phyloP scores from a whole-genome alignment of 2,888 invertebrate genomes.

The Drosophila seclusa region DNA sequence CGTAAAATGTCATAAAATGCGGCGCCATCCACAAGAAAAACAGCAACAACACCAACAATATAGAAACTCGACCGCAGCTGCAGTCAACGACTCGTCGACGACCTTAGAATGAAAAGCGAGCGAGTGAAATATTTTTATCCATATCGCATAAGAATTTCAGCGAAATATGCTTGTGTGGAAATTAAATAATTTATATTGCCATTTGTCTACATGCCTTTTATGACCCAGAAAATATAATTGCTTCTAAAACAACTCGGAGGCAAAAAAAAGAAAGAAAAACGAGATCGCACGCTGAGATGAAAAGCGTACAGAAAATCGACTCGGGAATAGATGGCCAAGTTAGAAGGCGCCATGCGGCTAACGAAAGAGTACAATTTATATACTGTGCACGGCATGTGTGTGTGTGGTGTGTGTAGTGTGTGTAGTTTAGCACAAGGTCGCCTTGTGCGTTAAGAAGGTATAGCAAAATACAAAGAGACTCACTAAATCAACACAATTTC shows the following conservation, averaged over 20 bases:
- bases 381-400: background rate
- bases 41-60: conserved; percentile 33
- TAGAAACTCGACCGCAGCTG: conserved; percentile 49
- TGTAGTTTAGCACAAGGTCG: conserved; percentile 40
- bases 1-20: conserved; percentile 63
- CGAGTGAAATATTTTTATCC: conserved; percentile 38
- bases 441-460: conserved; percentile 10
- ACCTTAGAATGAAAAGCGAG: conserved; percentile 49
- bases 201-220: conserved; percentile 72
- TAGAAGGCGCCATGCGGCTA: conserved; percentile 43
- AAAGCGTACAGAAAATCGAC: conserved; percentile 61
- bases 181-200: conserved; percentile 74
- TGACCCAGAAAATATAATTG: conserved; percentile 69
- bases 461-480: background rate
- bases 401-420: background rate
- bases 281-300: conserved; percentile 50
- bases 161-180: conserved; percentile 57
- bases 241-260: conserved; percentile 35
- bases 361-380: conserved; percentile 27
- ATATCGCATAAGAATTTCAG: conserved; percentile 59
- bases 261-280: background rate
- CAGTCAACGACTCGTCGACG: conserved; percentile 61
- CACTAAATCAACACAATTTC: conserved; percentile 4
- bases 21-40: conserved; percentile 59
- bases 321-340: conserved; percentile 55